Evolutionary conservation across 2,797 vertebrate species (phyloP).

Genomic region (Botia almorhae): DNA sequence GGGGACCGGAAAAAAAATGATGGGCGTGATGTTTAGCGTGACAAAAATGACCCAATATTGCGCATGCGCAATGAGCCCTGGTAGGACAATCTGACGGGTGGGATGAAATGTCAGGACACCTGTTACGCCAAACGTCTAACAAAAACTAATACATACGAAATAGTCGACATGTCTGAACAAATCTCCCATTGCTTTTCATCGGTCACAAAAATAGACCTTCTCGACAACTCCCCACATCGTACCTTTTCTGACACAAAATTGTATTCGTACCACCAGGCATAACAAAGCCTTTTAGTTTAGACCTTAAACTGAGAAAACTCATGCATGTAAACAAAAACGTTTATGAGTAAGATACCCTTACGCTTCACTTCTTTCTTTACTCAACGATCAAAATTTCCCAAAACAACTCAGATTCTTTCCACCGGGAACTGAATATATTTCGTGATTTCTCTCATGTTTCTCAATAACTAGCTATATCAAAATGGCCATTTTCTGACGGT

Average conservation of each 20-base stretch:
- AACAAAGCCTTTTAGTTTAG: slow-evolving; percentile 31
- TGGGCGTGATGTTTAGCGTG: no score
- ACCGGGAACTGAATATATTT: neutral
- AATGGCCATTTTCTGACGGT: neutral
- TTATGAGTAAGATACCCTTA: slow-evolving; percentile 33
- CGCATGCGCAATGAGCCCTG: no score
- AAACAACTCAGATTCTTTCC: slow-evolving; percentile 37
- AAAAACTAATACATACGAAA: slow-evolving; percentile 18
- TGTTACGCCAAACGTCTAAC: slow-evolving; percentile 59
- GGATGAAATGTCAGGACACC: slow-evolving; percentile 54
- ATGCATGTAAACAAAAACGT: slow-evolving; percentile 36
- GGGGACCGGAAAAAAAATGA: neutral
- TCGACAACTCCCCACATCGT: slow-evolving; percentile 18
- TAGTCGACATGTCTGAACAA: slow-evolving; percentile 8
- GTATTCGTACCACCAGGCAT: slow-evolving; percentile 16
- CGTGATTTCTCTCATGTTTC: neutral
- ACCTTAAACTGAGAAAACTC: slow-evolving; percentile 35
- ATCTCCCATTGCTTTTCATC: slow-evolving; percentile 18
- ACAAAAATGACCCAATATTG: no score
- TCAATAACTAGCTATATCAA: slow-evolving; percentile 4
- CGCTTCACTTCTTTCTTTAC: slow-evolving; percentile 29
- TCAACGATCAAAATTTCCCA: slow-evolving; percentile 20
- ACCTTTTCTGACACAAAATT: slow-evolving; percentile 39
- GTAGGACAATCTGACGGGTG: no score
- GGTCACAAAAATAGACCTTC: slow-evolving; percentile 54